Base-by-base conservation (phyloP, 2,888 invertebrate species). In the Brassicogethes aeneus region DNA sequence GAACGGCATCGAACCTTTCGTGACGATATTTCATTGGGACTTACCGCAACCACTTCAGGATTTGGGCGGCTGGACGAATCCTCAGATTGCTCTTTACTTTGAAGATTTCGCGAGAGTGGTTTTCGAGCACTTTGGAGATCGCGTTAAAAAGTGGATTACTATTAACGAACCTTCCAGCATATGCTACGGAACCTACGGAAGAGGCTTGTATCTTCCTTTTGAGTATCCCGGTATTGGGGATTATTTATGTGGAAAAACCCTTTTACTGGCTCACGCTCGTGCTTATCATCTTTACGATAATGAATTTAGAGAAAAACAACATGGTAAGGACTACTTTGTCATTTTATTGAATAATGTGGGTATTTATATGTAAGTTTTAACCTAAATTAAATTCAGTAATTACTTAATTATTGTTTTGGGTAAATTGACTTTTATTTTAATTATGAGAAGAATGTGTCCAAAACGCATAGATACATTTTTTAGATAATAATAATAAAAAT, bases 21-120 rank as follows among this genome's bases (percentile, higher is more conserved):
- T 78, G 2, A 80, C 80, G 0, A 68, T 82, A 60, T 80, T 78
- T 66, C 81, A 82, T 54, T 51, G 42, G 34, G 58, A 59, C 36
- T 37, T 58, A 10, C 59, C 59, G 3, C 37, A 51, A 34, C 16
- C 42, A n/a, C 37, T 59, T n/a, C 55, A 59, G 65, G 73, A 77
- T 36, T 60, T 79, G 2, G 80, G 81, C 0, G 81, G 80, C 0
- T 80, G 79, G 79, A 71, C 75, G 30, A 81, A 80, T 56, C 75
- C 77, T 1, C 52, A 73, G 12, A 70, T 79, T 39, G 72, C 70
- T 0, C 73, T 77, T 23, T 77, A 76, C 59, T 82, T 75, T 67
- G 69, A 65, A 17, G 76, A 77, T 48, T 79, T 76, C 51, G 66
- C 77, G 2, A 68, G 71, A 41, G 37, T 77, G 1, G 71, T 75